Conservation (phyloP, 2,888 invertebrate species). For the Melanotus villosus region DNA sequence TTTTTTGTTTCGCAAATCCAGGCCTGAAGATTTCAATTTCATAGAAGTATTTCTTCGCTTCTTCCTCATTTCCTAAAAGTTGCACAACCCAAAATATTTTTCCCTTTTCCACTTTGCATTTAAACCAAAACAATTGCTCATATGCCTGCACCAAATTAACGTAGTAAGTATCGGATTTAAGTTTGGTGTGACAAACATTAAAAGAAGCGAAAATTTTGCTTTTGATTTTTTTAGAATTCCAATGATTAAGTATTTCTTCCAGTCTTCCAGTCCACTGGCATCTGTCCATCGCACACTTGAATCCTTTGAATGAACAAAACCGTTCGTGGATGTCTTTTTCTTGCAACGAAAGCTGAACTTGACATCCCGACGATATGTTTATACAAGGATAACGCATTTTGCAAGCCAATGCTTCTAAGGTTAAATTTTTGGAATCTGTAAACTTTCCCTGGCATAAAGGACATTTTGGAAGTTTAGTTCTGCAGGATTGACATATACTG, state of each 20-base stretch:
- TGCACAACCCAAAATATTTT: slow-evolving; percentile 55
- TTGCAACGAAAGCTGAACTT: slow-evolving; percentile 43
- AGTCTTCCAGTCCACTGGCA: slow-evolving; percentile 52
- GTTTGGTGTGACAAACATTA: slow-evolving; percentile 54
- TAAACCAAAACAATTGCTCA: slow-evolving; percentile 55
- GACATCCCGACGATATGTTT: slow-evolving; percentile 50
- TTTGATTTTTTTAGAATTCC: too few relatives aligned
- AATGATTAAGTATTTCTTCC: slow-evolving; percentile 52
- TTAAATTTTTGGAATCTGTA: slow-evolving; percentile 53
- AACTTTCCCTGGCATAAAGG: slow-evolving; percentile 53
- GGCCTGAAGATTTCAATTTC: slow-evolving; percentile 55
- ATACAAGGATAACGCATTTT: slow-evolving; percentile 56
- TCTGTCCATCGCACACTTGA: slow-evolving; percentile 53
- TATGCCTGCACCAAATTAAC: slow-evolving; percentile 54
- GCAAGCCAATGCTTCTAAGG: slow-evolving; percentile 53
- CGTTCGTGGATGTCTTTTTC: slow-evolving; percentile 53
- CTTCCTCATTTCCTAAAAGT: slow-evolving; percentile 48
- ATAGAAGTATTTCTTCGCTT: slow-evolving; percentile 52
- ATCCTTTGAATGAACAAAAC: slow-evolving; percentile 50
- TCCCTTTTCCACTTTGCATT: slow-evolving; percentile 49
- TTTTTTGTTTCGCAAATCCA: slow-evolving; percentile 43
- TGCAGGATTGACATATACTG: slow-evolving; percentile 52
- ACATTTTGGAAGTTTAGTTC: slow-evolving; percentile 51
- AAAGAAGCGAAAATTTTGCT: too few relatives aligned
- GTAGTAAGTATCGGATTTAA: slow-evolving; percentile 52